Percentiles rank a stretch among this genome's conserved stretches.
Conservation (phyloP, 2,797 vertebrate species). For the Pseudocheirus occidentalis region DNA sequence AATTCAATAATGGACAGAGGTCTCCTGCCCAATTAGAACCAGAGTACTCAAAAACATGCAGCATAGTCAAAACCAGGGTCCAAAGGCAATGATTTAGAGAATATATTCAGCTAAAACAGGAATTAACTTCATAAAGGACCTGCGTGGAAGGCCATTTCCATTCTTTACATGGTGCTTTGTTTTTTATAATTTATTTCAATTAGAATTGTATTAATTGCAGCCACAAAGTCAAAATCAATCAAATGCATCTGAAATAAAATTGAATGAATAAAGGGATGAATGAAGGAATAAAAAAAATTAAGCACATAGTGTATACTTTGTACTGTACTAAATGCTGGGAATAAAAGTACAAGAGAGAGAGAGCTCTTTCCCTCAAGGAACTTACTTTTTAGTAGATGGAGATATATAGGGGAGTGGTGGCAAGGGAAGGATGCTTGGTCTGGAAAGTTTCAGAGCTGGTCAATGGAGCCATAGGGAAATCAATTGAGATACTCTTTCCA, state of each 20-base stretch:
- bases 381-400: too few relatives aligned
- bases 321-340: too few relatives aligned
- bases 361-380: too few relatives aligned
- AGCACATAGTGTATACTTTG: too few relatives aligned
- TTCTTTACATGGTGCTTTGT: neutral
- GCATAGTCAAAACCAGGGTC: neutral
- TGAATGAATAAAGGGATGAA: too few relatives aligned
- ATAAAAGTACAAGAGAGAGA: too few relatives aligned
- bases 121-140: neutral
- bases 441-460: too few relatives aligned
- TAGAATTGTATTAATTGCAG: conserved; percentile 5
- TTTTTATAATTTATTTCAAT: neutral
- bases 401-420: too few relatives aligned
- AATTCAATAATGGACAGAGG: neutral
- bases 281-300: too few relatives aligned
- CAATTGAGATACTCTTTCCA: neutral
- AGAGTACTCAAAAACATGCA: neutral
- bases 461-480: neutral
- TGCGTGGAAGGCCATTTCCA: neutral
- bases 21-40: conserved; percentile 1
- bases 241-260: too few relatives aligned
- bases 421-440: too few relatives aligned
- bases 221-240: too few relatives aligned
- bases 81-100: conserved; percentile 21
- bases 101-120: conserved; percentile 5